phyloP scores from a whole-genome alignment of 1,140 invertebrate genomes.

The Drosophila tsacasi region DNA sequence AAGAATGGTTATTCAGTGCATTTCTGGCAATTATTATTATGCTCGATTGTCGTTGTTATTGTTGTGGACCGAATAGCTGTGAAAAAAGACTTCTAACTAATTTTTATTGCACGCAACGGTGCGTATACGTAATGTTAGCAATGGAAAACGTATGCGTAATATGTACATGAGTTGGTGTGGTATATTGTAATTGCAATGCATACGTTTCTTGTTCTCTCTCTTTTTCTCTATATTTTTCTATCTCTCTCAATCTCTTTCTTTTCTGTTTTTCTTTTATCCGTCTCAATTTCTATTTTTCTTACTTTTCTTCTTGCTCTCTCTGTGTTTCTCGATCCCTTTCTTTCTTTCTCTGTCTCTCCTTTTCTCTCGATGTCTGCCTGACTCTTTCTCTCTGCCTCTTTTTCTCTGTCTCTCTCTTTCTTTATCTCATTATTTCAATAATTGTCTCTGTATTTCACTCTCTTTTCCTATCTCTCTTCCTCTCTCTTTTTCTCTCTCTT shows the following conservation, averaged over 20 bases:
- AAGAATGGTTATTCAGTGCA: constrained; percentile 21
- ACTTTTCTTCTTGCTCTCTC: no score
- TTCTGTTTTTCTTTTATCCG: no score
- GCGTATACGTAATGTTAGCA: constrained; percentile 39
- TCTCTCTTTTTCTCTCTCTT: not conserved
- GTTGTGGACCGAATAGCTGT: not conserved
- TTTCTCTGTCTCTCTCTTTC: no score
- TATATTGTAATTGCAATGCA: not conserved
- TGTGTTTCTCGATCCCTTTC: not conserved
- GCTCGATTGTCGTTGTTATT: constrained; percentile 3
- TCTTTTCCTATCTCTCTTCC: not conserved
- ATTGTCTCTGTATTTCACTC: no score
- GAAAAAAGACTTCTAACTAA: not conserved
- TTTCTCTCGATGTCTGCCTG: no score
- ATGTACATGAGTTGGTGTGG: not conserved
- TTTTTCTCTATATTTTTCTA: not conserved
- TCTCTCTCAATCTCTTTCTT: not conserved
- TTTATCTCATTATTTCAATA: no score
- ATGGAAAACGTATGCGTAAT: no score
- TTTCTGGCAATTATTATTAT: constrained; percentile 39
- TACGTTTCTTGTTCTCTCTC: not conserved
- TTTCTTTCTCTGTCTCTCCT: not conserved
- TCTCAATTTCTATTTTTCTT: no score
- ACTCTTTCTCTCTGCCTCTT: no score
- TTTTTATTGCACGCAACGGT: constrained; percentile 8